Evolutionary conservation across 2,888 invertebrate genomes (phyloP), one percentile per base, ranked within the genome.

Genomic region (Ornithoptera priamus): DNA sequence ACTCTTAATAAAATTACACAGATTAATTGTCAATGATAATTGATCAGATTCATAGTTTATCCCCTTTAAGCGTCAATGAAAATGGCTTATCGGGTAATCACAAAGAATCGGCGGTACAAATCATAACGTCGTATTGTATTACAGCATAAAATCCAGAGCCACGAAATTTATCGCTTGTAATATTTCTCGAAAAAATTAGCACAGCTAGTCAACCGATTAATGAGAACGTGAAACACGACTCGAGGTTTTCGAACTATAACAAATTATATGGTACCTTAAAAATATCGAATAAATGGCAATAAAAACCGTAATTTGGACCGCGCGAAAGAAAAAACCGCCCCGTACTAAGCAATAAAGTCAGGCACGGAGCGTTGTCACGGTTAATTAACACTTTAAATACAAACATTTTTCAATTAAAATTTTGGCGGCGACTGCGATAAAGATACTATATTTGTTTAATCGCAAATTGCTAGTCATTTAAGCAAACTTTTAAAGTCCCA

Each of bases 151-250:
- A 81, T 78, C 76, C 85, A 84, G 81, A 78, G 79, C 85, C 89
- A 85, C 89, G 86, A 89, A 89, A 88, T 87, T 84, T 83, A 81
- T 84, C 80, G 83, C 77, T 82, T 80, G 85, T 87, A 86, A 87
- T 80, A 86, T 85, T 85, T 82, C 81, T 85, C 77, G 83, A 87
- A 89, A 90, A 91, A 91, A 89, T 88, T 87, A 88, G 89, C 88
- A 82, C 89, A 88, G 83, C 89, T 86, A 89, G 82, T 90, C 87
- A 86, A 90, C 80, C 92, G 90, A 78, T 85, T 90, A 91, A 92
- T 90, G 85, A 87, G 88, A 90, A 88, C 89, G 86, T 84, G 89
- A 89, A 90, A 89, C 85, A 81, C 85, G 86, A 89, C 81, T 79
- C 85, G 80, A 77, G 78, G 78, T 85, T 85, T 83, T 80, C 80